Evolutionary conservation across 2,113 vertebrate species (phyloP).

Genomic region (Ginglymostoma cirratum): DNA sequence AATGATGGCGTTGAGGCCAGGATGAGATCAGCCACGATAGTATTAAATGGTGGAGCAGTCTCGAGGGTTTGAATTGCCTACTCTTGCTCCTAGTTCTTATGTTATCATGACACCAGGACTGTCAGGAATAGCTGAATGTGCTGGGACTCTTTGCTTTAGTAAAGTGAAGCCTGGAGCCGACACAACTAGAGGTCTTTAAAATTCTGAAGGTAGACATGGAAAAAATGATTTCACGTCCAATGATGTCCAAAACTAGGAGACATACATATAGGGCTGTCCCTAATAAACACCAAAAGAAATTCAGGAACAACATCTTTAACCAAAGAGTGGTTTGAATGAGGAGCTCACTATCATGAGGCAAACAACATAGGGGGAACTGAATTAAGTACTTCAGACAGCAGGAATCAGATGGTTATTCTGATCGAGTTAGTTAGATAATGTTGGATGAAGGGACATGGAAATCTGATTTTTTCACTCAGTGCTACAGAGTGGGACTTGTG

Average conservation of each 20-base stretch:
- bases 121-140: neutral
- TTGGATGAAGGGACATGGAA: neutral
- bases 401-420: neutral
- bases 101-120: too few species aligned
- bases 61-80: too few species aligned
- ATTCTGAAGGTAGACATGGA: neutral
- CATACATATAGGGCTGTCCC: too few species aligned
- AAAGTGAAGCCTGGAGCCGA: neutral
- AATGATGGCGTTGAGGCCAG: too few species aligned
- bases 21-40: too few species aligned
- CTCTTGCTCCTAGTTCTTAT: too few species aligned
- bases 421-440: neutral
- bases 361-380: neutral
- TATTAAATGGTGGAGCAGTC: too few species aligned
- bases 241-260: neutral
- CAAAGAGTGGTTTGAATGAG: neutral
- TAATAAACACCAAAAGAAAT: neutral
- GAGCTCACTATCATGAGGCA: neutral
- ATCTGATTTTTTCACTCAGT: neutral
- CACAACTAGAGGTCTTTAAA: neutral
- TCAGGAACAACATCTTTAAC: neutral
- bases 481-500: neutral
- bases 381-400: neutral
- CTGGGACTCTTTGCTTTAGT: neutral
- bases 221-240: neutral